Evolutionary conservation across 2,797 vertebrate species (phyloP).

Genomic region (Buceros bicornis): DNA sequence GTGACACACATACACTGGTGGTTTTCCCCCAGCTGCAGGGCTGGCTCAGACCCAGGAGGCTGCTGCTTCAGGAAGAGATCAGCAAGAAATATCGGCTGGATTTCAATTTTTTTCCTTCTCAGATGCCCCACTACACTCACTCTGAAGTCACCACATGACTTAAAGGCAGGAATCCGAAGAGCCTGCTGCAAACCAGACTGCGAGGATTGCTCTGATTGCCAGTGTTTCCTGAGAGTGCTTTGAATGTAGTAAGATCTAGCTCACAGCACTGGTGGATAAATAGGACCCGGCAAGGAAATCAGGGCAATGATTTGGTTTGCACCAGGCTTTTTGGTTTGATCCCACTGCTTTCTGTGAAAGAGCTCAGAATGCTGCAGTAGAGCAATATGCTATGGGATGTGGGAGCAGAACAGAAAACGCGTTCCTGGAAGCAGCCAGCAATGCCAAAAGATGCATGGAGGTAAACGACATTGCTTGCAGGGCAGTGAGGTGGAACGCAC

Average conservation of each 20-base stretch:
- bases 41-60: constrained; percentile 6
- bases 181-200: constrained; percentile 1
- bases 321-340: not conserved
- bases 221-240: not conserved
- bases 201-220: not conserved
- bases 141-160: not conserved
- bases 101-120: constrained; percentile 12
- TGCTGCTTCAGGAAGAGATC: constrained; percentile 1
- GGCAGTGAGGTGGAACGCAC: not conserved
- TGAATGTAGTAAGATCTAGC: not conserved
- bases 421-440: not conserved
- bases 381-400: not conserved
- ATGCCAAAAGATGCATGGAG: not conserved
- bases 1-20: not conserved
- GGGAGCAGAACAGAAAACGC: not conserved
- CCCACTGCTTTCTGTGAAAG: not conserved
- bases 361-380: not conserved
- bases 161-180: constrained; percentile 27
- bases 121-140: not conserved
- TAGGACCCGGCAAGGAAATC: constrained; percentile 12
- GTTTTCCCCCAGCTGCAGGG: not conserved
- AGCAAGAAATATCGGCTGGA: constrained; percentile 6
- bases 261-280: constrained; percentile 7
- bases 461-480: not conserved
- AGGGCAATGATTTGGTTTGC: constrained; percentile 10